Percentiles rank a stretch among this genome's conserved stretches.
These are phyloP conservation scores for Drosophila grimshawi DNA, from an alignment of 1,140 invertebrate species.

Conservation along the genomic window DNA sequence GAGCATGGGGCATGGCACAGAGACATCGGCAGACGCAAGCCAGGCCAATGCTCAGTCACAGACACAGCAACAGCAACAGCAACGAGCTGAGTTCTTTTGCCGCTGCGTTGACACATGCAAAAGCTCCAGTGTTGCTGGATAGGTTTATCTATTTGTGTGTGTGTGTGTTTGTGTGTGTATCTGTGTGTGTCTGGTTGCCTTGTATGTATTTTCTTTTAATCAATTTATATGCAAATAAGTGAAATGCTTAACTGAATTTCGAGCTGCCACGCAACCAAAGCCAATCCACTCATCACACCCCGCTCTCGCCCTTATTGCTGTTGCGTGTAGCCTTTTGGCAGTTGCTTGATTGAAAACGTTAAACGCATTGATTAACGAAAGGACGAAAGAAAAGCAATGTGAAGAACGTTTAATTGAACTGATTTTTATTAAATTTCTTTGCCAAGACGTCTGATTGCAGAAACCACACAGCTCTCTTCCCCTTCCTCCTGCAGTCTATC, in stretches of 20 bases:
- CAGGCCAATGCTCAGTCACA: neutral
- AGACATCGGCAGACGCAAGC: slow-evolving; percentile 9
- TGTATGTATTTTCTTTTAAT: slow-evolving; percentile 81
- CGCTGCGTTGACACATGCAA: slow-evolving; percentile 73
- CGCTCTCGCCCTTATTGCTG: neutral
- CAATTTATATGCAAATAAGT: slow-evolving; percentile 83
- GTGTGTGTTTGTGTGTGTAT: slow-evolving; percentile 39
- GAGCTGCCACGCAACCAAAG: slow-evolving; percentile 58
- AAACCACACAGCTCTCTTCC: slow-evolving; percentile 37
- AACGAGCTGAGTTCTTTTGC: slow-evolving; percentile 42
- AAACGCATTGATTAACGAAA: slow-evolving; percentile 78
- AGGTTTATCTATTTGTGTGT: slow-evolving; percentile 40
- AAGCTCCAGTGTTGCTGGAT: slow-evolving; percentile 50
- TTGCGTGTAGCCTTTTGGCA: slow-evolving; percentile 59
- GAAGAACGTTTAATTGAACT: slow-evolving; percentile 76
- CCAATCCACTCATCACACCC: neutral
- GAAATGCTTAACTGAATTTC: slow-evolving; percentile 82
- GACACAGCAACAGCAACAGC: neutral
- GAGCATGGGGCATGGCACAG: slow-evolving; percentile 1
- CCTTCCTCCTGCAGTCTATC: neutral
- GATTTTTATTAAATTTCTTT: slow-evolving; percentile 70
- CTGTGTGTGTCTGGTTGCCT: slow-evolving; percentile 34
- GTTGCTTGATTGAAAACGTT: slow-evolving; percentile 78
- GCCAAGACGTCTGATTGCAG: slow-evolving; percentile 61
- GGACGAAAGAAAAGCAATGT: slow-evolving; percentile 30